Base-by-base conservation (phyloP, 2,797 vertebrate genomes). In the Spinibarbus caldwelli region DNA sequence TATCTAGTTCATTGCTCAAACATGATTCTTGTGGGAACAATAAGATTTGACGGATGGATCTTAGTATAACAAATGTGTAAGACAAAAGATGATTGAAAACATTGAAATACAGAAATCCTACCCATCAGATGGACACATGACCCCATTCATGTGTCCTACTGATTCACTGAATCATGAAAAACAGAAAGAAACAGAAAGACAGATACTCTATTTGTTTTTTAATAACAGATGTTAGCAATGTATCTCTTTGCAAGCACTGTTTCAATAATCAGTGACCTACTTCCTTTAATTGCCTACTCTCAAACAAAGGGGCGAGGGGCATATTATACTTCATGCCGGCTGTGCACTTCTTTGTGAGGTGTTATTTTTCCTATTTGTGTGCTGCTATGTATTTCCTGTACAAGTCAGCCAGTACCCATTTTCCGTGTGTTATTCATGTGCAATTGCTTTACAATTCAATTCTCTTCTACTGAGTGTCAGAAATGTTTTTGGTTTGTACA, bases 241-340 rank as follows among this genome's bases (percentile, higher is more conserved):
- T 75, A 87, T 90, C 88, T 88, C 86, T 89, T 87, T 89, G 91
- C 90, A 90, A 92, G 91, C 89, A 89, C 86, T 78, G 91, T 91
- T 91, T 89, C 88, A 92, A 82, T 91, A 92, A 92, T 83, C 92
- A 87, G 89, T 93, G 93, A 94, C 94, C 94, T 91, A 94, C 71
- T 92, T 95, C 89, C 90, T 94, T 93, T 93, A 94, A 94, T 94
- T 94, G 92, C 89, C 92, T 90, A 31, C 72, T 87, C 72, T 87
- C 59, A 82, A 72, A 71, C 29, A 57, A 70, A 78, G 66, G 72
- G n/a, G 34, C 34, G 57, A 76, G 68, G 54, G 67, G 79, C 54
- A 73, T 68, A 36, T 45, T 71, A 82, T 77, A 23, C 77, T 68
- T 70, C 66, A 38, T 29, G 49, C 72, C 26, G 23, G 31, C 45